A percentile compares a stretch with the other conserved stretches of the same genome.
Evolutionary conservation across 2,113 vertebrate genomes (phyloP).

Genomic region (Microcebus ravelobensis): DNA sequence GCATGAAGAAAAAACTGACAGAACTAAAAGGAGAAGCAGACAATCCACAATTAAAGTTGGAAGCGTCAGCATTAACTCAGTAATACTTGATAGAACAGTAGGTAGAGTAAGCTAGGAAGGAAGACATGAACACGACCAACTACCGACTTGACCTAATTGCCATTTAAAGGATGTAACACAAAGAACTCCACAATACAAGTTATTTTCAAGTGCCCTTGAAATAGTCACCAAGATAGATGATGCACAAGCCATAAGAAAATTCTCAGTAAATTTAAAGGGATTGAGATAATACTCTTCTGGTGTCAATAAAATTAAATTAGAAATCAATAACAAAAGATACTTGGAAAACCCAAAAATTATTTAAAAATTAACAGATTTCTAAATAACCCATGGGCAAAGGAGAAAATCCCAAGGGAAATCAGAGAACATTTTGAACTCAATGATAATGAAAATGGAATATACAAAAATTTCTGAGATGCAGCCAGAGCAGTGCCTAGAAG

Average conservation of each 20-base stretch:
- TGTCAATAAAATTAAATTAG: background rate
- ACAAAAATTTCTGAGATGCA: background rate
- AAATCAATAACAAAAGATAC: constrained; percentile 17
- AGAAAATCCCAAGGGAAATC: background rate
- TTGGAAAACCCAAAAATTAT: background rate
- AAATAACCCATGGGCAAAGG: background rate
- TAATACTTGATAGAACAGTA: background rate
- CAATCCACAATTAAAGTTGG: background rate
- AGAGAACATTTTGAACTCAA: background rate
- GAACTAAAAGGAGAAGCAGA: background rate
- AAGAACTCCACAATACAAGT: background rate
- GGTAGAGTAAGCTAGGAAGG: background rate
- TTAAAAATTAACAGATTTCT: constrained; percentile 12
- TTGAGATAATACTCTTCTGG: background rate
- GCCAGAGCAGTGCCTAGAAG: background rate
- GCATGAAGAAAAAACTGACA: background rate
- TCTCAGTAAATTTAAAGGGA: background rate
- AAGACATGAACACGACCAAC: background rate
- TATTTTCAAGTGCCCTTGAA: background rate
- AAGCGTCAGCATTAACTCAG: background rate
- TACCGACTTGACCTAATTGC: background rate
- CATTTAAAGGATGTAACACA: background rate
- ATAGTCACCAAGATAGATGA: background rate
- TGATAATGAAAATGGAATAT: constrained; percentile 5
- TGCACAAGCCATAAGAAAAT: background rate